phyloP scores from a whole-genome alignment of 2,888 invertebrate genomes.

The Apamea sordens region DNA sequence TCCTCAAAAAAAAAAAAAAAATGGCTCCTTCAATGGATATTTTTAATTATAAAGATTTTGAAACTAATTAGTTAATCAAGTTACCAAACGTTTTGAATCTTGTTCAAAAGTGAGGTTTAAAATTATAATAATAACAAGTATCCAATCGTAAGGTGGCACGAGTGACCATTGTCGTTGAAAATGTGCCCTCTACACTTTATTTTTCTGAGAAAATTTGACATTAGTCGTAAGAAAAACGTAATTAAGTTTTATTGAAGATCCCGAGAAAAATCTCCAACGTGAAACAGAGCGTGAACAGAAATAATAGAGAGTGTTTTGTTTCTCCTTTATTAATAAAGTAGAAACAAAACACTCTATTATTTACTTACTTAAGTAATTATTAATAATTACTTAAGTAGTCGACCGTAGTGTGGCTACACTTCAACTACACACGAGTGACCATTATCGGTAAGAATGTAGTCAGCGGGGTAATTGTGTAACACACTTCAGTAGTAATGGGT shows the following conservation, averaged over 20 bases:
- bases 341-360: too few species aligned
- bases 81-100: background rate
- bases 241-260: background rate
- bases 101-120: background rate
- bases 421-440: background rate
- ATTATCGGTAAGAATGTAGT: background rate
- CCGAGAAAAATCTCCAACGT: background rate
- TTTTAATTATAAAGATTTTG: background rate
- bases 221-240: too few species aligned
- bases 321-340: too few species aligned
- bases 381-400: too few species aligned
- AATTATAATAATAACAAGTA: background rate
- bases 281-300: background rate
- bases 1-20: too few species aligned
- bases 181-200: background rate
- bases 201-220: background rate
- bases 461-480: too few species aligned
- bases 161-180: background rate
- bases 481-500: too few species aligned
- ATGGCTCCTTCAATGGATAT: background rate
- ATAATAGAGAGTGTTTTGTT: constrained; percentile 33
- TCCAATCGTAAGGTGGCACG: background rate
- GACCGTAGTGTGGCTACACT: background rate
- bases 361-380: too few species aligned
- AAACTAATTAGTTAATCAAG: background rate